These are phyloP conservation scores for Rallus limicola DNA, from an alignment of 2,113 vertebrate species.

Conservation along the genomic window DNA sequence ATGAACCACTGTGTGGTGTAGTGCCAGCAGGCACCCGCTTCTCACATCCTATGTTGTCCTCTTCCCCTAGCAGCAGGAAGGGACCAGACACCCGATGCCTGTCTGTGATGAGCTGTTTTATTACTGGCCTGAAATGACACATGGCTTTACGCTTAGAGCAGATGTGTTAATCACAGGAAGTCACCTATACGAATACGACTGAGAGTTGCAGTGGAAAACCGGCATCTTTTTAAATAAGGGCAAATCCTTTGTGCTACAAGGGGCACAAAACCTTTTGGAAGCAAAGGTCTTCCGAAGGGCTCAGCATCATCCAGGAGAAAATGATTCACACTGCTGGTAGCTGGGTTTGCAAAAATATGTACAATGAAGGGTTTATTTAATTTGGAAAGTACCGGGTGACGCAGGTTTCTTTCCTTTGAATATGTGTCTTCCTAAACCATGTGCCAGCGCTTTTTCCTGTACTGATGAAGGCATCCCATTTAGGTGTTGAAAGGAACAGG, in stretches of 20 bases:
- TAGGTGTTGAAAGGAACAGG: neutral
- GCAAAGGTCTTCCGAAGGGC: neutral
- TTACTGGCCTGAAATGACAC: neutral
- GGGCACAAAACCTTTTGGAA: neutral
- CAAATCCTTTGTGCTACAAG: neutral
- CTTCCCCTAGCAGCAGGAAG: neutral
- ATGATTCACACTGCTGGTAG: neutral
- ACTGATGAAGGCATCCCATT: neutral
- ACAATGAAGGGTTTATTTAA: neutral
- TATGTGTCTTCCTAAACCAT: neutral
- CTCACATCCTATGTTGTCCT: neutral
- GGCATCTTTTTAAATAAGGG: neutral
- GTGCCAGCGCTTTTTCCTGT: neutral
- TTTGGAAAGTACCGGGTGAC: neutral
- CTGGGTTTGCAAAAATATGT: neutral
- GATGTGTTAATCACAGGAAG: neutral
- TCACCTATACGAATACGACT: neutral
- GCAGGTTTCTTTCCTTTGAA: neutral
- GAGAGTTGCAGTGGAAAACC: neutral
- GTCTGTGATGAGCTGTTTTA: neutral
- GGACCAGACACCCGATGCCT: neutral
- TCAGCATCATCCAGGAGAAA: neutral
- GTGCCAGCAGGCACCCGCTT: neutral
- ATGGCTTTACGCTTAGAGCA: neutral
- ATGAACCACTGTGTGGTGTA: accelerated